Evolutionary conservation across 2,797 vertebrate genomes (phyloP).

Genomic region (Momotus momota): DNA sequence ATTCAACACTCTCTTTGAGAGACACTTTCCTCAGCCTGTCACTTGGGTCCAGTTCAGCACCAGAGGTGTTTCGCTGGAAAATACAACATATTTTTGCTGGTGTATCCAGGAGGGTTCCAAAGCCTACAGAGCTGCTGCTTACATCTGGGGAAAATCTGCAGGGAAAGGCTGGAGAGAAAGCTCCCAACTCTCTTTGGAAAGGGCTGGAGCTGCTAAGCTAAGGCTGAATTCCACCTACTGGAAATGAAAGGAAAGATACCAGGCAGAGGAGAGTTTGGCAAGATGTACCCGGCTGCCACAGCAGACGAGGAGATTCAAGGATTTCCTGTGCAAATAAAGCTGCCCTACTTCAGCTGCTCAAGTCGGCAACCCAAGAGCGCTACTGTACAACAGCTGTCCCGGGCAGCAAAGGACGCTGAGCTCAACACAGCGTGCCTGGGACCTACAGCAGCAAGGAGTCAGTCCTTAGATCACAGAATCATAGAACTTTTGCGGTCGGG

Average conservation of each 20-base stretch:
- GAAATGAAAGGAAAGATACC: background rate
- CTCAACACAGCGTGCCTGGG: rapidly evolving
- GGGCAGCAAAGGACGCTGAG: background rate
- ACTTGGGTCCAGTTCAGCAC: conserved; percentile 1
- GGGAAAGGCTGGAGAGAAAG: background rate
- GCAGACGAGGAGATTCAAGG: background rate
- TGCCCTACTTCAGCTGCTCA: conserved; percentile 14
- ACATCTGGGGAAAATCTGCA: conserved; percentile 37
- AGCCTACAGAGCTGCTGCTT: conserved; percentile 34
- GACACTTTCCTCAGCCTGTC: conserved; percentile 19
- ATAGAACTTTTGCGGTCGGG: too few relatives aligned
- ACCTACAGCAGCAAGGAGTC: background rate
- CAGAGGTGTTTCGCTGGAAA: conserved; percentile 56
- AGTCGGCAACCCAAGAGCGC: background rate
- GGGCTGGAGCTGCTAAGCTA: background rate
- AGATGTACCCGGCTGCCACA: background rate
- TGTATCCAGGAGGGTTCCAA: conserved; percentile 15
- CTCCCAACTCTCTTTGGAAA: background rate
- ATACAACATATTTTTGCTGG: background rate
- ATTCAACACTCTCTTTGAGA: conserved; percentile 5
- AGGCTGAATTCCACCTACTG: background rate
- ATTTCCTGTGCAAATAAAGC: conserved; percentile 14
- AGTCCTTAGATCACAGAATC: too few relatives aligned
- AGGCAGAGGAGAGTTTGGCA: background rate
- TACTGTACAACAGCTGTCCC: background rate